Conservation (phyloP, 2,888 invertebrate genomes). For the Hartigia nigra region DNA sequence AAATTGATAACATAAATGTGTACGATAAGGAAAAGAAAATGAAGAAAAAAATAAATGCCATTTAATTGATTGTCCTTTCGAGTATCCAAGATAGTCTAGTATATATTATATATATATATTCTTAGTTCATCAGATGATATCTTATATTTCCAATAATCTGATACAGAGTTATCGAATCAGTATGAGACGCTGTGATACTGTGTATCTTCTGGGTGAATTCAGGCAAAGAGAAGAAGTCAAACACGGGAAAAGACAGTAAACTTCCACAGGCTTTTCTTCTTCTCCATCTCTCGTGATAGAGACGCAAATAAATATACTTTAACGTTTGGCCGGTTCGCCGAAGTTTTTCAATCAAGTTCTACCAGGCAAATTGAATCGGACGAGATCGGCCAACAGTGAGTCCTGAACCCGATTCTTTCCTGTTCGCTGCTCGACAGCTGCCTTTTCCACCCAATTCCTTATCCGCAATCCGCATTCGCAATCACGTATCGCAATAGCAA, state of each 20-base stretch:
- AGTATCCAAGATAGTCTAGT: neutral
- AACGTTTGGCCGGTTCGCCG: neutral
- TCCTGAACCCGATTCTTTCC: constrained; percentile 10
- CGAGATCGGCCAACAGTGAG: neutral
- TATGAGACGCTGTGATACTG: neutral
- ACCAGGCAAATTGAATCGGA: neutral
- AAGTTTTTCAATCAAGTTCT: neutral
- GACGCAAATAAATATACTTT: neutral
- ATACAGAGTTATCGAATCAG: neutral
- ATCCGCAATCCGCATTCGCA: neutral
- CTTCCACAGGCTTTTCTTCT: neutral
- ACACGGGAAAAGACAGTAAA: neutral
- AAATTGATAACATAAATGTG: neutral
- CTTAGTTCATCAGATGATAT: neutral
- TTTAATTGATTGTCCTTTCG: neutral
- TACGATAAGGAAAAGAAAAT: neutral
- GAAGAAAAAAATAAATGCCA: neutral
- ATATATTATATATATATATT: neutral
- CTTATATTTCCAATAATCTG: neutral
- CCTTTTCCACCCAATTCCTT: constrained; percentile 1
- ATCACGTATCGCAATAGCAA: neutral
- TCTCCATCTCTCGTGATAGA: neutral
- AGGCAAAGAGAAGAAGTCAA: neutral
- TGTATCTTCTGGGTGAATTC: neutral
- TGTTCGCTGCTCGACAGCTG: constrained; percentile 15